A percentile compares a stretch with the other conserved stretches of the same genome.
Conservation (phyloP, 2,888 invertebrate genomes). For the Hirtodrosophila duncani region DNA sequence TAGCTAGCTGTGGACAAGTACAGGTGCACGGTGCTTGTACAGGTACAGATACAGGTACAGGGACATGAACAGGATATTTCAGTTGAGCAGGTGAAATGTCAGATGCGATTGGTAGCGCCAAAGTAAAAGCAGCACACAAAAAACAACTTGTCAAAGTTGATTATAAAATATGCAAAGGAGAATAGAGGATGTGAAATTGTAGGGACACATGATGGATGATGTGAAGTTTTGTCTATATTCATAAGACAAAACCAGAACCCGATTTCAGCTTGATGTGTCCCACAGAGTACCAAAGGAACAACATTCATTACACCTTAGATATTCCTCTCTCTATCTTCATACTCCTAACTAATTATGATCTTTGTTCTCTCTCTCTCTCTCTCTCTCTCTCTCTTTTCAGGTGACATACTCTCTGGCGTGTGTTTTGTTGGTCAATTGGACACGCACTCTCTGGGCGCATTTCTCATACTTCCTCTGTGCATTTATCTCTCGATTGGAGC, state of each 20-base stretch:
- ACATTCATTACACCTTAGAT: too few relatives aligned
- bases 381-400: constrained; percentile 80
- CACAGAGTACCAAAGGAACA: too few relatives aligned
- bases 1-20: constrained; percentile 13
- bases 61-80: constrained; percentile 48
- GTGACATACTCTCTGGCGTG: constrained; percentile 92
- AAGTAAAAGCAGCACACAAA: constrained; percentile 8
- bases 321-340: too few relatives aligned
- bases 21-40: neutral
- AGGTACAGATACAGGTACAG: neutral
- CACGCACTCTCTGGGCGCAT: constrained; percentile 89
- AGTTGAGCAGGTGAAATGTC: constrained; percentile 58
- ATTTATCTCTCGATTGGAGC: constrained; percentile 94
- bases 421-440: constrained; percentile 97
- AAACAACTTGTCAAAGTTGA: neutral
- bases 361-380: neutral
- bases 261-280: too few relatives aligned
- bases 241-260: too few relatives aligned
- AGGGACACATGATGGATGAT: too few relatives aligned
- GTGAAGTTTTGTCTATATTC: too few relatives aligned
- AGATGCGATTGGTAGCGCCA: constrained; percentile 36
- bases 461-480: constrained; percentile 94
- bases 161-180: neutral
- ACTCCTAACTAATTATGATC: too few relatives aligned
- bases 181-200: too few relatives aligned